Evolutionary conservation across 2,888 invertebrate species (phyloP), one percentile per base, ranked within the genome.

Genomic region (Oligia latruncula): DNA sequence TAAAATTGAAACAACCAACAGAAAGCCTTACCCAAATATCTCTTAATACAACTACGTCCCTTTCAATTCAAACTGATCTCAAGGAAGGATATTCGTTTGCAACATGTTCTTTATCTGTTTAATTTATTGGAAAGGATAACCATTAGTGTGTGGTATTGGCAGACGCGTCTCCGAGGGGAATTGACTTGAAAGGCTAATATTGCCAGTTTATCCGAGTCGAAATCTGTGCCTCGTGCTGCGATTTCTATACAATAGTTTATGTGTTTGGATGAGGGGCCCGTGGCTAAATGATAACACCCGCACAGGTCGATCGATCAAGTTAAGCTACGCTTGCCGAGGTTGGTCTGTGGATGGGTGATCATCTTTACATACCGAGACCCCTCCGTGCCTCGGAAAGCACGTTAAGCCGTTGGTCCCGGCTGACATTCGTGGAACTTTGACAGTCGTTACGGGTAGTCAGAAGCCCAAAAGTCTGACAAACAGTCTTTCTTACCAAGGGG

Each of bases 101-200:
- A 90, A 90, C 87, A 90, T 90, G 88, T 89, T 91, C 90, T 91
- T 90, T 92, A 92, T 91, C 90, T 87, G 88, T 86, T 84, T 90
- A 91, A 91, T 92, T 92, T 92, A 92, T 92, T 92, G 92, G 90
- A 91, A 91, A 87, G 85, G 90, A 90, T 89, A 83, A 85, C 91
- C 88, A 91, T 91, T 91, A 91, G 90, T 85, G 87, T 89, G 86
- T 86, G 89, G 80, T 80, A 88, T 85, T 88, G 84, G 87, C 81
- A 85, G 88, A 68, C 74, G 74, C 67, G 71, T 77, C 58, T 29
- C 68, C 74, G 84, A 77, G 29, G 81, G 70, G 52, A 72, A 52
- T 60, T 73, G 13, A 67, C 88, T 87, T 73, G 86, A 89, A 84
- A 78, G 43, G 84, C 82, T 67, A 70, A 68, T 68, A 73, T 73